Conservation (phyloP, 1,140 invertebrate species). For the Aphis gossypii region DNA sequence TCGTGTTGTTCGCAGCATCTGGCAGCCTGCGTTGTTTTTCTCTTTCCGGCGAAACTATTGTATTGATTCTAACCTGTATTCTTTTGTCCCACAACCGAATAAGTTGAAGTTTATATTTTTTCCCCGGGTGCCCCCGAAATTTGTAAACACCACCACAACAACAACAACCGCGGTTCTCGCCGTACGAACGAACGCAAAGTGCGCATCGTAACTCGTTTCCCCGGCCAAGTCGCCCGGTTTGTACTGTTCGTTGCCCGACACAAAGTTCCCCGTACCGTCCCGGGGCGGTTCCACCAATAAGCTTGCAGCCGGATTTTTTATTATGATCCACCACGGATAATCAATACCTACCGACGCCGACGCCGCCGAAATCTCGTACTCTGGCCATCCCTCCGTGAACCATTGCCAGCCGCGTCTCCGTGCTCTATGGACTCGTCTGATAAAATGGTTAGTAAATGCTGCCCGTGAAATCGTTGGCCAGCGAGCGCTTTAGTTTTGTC, state of each 20-base stretch:
- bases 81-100: constrained; percentile 48
- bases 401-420: not conserved
- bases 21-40: constrained; percentile 54
- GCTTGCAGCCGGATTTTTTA: constrained; percentile 55
- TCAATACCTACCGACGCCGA: constrained; percentile 56
- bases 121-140: constrained; percentile 40
- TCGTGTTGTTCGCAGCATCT: not conserved
- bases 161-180: not conserved
- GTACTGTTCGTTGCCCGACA: not conserved
- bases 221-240: not conserved
- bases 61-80: constrained; percentile 58
- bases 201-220: not conserved
- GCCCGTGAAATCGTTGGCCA: not conserved
- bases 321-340: constrained; percentile 52
- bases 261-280: not conserved
- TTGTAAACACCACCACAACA: constrained; percentile 49
- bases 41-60: constrained; percentile 55
- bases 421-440: not conserved
- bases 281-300: constrained; percentile 57
- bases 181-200: not conserved
- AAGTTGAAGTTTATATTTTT: constrained; percentile 41
- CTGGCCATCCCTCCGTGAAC: constrained; percentile 22
- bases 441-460: constrained; percentile 20
- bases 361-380: constrained; percentile 33
- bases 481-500: not conserved